Percentiles rank a stretch among this genome's conserved stretches.
These are phyloP conservation scores for Anagrus nilaparvatae DNA, from an alignment of 1,140 invertebrate genomes.

Conservation along the genomic window DNA sequence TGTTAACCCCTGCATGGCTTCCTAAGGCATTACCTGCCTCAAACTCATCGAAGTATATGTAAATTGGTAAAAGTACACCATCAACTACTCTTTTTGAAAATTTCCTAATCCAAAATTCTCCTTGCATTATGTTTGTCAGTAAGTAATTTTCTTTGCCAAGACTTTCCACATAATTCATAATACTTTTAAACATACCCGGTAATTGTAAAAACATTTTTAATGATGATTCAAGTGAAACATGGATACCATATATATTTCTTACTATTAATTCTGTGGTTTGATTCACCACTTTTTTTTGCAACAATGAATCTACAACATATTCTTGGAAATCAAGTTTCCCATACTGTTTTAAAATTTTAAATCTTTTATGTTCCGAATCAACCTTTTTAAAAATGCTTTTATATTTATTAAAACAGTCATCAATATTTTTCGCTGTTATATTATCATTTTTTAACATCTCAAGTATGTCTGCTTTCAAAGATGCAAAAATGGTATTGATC, in stretches of 20 bases:
- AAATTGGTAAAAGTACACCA: neutral
- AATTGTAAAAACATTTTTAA: conserved; percentile 4
- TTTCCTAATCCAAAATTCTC: neutral
- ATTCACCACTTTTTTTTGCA: neutral
- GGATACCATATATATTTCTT: neutral
- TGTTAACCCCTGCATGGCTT: too few relatives aligned
- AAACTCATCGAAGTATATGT: neutral
- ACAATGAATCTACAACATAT: conserved; percentile 8
- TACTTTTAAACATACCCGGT: neutral
- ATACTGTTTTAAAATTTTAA: conserved; percentile 9
- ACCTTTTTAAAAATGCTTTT: conserved; percentile 4
- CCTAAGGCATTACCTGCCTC: too few relatives aligned
- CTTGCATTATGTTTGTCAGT: neutral
- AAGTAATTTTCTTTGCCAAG: neutral
- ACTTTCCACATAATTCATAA: neutral
- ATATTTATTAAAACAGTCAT: conserved; percentile 5
- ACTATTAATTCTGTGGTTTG: neutral
- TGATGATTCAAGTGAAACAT: neutral
- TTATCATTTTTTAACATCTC: too few relatives aligned
- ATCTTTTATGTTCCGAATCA: conserved; percentile 7
- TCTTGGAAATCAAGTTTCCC: conserved; percentile 8
- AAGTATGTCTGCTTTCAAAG: too few relatives aligned
- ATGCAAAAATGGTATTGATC: too few relatives aligned
- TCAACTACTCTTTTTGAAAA: neutral
- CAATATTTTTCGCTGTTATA: conserved; percentile 4